Conservation (phyloP, 2,113 vertebrate genomes). For the Petrocephalus microphthalmus region DNA sequence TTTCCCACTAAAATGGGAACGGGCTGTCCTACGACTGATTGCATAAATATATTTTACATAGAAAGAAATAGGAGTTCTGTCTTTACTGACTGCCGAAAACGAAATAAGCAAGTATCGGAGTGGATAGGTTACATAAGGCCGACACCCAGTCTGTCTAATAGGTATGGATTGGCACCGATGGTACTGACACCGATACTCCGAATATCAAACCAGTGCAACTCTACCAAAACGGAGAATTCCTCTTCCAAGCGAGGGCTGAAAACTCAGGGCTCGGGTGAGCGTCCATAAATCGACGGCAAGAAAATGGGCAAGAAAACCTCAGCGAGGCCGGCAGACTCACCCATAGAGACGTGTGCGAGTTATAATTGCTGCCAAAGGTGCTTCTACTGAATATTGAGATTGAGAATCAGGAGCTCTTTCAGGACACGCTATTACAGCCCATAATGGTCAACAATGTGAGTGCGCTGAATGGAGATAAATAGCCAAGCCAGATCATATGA, state of each 20-base stretch:
- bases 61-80: too few relatives aligned
- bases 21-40: too few relatives aligned
- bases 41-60: too few relatives aligned
- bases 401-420: background rate
- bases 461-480: background rate
- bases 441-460: background rate
- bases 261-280: background rate
- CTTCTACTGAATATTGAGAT: conserved; percentile 2
- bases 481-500: background rate
- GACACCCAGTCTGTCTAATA: too few relatives aligned
- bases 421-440: conserved; percentile 1
- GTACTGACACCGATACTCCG: too few relatives aligned
- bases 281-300: background rate
- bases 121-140: too few relatives aligned
- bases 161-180: too few relatives aligned
- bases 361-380: background rate
- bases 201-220: too few relatives aligned
- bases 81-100: too few relatives aligned
- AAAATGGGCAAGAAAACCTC: background rate
- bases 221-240: background rate
- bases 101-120: too few relatives aligned
- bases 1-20: too few relatives aligned
- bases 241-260: background rate
- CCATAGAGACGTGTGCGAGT: background rate
- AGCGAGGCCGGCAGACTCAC: background rate